Evolutionary conservation across 2,797 vertebrate species (phyloP), one percentile per base, ranked within the genome.

Genomic region (Channa striata): DNA sequence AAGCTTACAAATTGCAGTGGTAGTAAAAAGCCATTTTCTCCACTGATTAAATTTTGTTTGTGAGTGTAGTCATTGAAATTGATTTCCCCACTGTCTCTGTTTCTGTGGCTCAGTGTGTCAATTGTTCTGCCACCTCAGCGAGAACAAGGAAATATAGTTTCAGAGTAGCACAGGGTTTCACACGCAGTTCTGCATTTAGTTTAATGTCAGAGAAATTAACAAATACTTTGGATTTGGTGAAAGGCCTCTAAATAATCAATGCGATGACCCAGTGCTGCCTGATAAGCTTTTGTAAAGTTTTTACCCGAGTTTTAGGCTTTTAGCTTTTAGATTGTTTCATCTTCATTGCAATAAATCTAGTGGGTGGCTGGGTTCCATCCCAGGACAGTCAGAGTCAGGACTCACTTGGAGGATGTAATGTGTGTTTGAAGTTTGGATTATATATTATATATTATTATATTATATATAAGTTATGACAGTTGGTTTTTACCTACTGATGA

Each of bases 31-130:
- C 37, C 50, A 84, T 83, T 84, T 75, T 81, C 66, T 80, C 43
- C 23, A 57, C 73, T 85, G 81, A 88, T 89, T 82, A 82, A 74
- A 61, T 77, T 87, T 83, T 85, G 62, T 85, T 85, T 73, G 69
- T 40, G 72, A 83, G 59, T 49, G 33, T 47, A 48, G 67, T 77
- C 79, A 52, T 37, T 80, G 65, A 80, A 80, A 87, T 82, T 72
- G 79, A 83, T 86, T 81, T 77, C 51, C 67, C 63, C 23, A 30
- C 64, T 60, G 51, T 76, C 77, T 86, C 50, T 49, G 51, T 68
- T 59, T 71, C 70, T 68, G 33, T 36, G 54, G 72, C 68, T 75
- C 66, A 69, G 65, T 56, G 10, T 80, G 79, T 77, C n/a, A 33
- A 54, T 62, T 44, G 52, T 64, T 74, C 46, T 74, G 74, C 83